These are phyloP conservation scores for Drosophila repletoides DNA, from an alignment of 1,140 invertebrate species.

Conservation along the genomic window DNA sequence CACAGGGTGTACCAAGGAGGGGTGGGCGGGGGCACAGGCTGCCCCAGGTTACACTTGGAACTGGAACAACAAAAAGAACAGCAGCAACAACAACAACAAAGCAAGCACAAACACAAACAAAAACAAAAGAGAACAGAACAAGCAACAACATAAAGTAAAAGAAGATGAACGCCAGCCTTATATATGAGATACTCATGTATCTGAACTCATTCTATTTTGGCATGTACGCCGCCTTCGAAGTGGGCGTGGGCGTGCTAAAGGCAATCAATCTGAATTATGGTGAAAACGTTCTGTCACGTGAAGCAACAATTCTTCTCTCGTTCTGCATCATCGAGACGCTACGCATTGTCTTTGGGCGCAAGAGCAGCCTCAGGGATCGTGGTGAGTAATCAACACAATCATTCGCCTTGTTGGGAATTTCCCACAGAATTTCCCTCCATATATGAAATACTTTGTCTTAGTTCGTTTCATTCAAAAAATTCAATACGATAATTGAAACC, in stretches of 20 bases:
- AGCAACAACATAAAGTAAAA: conserved; percentile 10
- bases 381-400: conserved; percentile 85
- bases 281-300: conserved; percentile 87
- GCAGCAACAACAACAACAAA: conserved; percentile 15
- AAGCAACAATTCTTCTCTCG: conserved; percentile 89
- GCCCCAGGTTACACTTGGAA: conserved; percentile 23
- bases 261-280: conserved; percentile 89
- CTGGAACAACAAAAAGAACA: neutral
- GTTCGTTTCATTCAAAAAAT: too few species aligned
- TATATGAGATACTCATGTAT: conserved; percentile 91
- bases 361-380: conserved; percentile 93
- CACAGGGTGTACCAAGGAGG: conserved; percentile 32
- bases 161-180: conserved; percentile 87
- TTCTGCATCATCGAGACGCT: conserved; percentile 90
- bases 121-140: conserved; percentile 27
- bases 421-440: too few species aligned
- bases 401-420: too few species aligned
- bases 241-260: conserved; percentile 90
- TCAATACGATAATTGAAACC: too few species aligned
- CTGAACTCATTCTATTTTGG: conserved; percentile 93
- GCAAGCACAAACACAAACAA: conserved; percentile 8
- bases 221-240: conserved; percentile 90
- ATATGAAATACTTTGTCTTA: too few species aligned
- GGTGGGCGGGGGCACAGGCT: conserved; percentile 39
- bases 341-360: conserved; percentile 90